Base-by-base conservation (phyloP, 2,888 invertebrate genomes). In the Eretmocerus hayati region DNA sequence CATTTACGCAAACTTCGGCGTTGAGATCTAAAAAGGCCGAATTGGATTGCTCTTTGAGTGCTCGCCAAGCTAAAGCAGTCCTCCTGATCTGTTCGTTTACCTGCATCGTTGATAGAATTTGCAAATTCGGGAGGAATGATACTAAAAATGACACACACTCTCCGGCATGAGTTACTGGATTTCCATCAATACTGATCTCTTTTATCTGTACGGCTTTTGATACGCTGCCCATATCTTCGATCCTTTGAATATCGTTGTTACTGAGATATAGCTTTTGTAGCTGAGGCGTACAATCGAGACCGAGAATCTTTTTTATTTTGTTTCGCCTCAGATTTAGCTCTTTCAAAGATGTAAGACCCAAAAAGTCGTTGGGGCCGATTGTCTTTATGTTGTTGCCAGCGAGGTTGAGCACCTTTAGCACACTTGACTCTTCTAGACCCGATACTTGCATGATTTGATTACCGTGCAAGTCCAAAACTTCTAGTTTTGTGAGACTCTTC, bases 401-500 rank as follows among this genome's bases (percentile, higher is more conserved):
- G 62, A 94, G 77, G 74, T 95, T 95, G 41, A 95, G 77, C 13
- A 94, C 92, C 73, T 93, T 89, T 42, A 95, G 74, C 59, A 90
- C 86, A 43, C 75, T 75, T 54, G 91, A 78, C 61, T 75, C 77
- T 30, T 78, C 75, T 56, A 91, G 74, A 40, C 88, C 88, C 21
- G 76, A 77, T 18, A 90, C 81, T 69, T 84, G 83, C 26, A 77
- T 74, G 57, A 95, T 87, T 73, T 90, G 85, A 73, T 95, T 95
- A 23, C 93, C 93, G 71, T 94, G 94, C 56, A 95, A 77, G 74
- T 95, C 95, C 53, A 95, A 74, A 9, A 94, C 92, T 73, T 94
- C 91, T 54, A 95, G 72, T 60, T 90, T 88, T 23, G 77, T 67
- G 42, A 90, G 72, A 53, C 76, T 77, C 52, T 83, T 79, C 48